Evolutionary conservation across 1,140 invertebrate species (phyloP).

Genomic region (Sinonovacula constricta): DNA sequence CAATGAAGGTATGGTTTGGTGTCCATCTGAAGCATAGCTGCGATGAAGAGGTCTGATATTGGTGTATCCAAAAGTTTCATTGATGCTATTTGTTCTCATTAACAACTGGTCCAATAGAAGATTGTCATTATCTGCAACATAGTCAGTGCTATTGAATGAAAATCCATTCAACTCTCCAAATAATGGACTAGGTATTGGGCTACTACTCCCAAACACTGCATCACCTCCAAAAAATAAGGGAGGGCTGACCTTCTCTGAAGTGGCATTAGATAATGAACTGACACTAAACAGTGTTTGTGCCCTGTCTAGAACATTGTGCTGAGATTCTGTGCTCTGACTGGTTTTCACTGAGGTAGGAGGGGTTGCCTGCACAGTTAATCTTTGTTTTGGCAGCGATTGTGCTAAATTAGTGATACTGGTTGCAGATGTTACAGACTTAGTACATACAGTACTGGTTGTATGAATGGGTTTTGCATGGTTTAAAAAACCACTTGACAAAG

Average conservation of each 20-base stretch:
- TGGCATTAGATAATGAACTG: slow-evolving; percentile 13
- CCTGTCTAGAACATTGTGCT: slow-evolving; percentile 11
- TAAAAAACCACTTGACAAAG: neutral
- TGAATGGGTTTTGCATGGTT: neutral
- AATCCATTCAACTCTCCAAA: slow-evolving; percentile 21
- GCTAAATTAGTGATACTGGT: neutral
- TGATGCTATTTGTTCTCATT: neutral
- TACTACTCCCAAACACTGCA: slow-evolving; percentile 9
- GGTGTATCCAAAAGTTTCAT: neutral
- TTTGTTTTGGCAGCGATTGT: neutral
- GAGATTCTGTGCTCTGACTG: neutral
- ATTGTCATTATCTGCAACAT: neutral
- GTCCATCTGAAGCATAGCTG: neutral
- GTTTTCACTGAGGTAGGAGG: too few species aligned
- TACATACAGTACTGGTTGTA: neutral
- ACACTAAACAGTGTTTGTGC: slow-evolving; percentile 37
- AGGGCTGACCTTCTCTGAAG: neutral
- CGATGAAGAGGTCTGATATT: neutral
- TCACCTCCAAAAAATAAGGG: slow-evolving; percentile 13
- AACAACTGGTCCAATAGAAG: neutral
- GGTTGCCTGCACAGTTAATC: neutral
- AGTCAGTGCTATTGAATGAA: slow-evolving; percentile 28
- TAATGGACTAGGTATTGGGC: slow-evolving; percentile 27
- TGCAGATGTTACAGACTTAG: neutral
- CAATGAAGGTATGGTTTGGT: too few species aligned